Conservation (phyloP, 2,113 vertebrate species). For the Passer montanus region DNA sequence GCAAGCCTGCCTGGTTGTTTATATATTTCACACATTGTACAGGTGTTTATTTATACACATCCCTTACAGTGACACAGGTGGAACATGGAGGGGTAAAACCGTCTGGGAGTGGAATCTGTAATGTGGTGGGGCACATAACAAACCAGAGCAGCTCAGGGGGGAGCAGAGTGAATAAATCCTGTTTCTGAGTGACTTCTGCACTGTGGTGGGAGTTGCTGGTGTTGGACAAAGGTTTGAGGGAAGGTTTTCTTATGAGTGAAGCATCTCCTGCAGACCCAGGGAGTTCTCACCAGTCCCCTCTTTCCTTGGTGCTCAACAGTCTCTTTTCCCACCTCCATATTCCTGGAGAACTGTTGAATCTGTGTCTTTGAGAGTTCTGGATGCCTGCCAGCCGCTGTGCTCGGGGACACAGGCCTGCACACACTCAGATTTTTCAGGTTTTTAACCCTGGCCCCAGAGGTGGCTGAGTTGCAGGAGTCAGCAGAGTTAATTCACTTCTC, state of each 20-base stretch:
- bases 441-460: neutral
- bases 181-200: fast-evolving
- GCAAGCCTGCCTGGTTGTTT: neutral
- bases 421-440: fast-evolving
- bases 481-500: neutral
- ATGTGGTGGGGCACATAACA: fast-evolving
- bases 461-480: neutral
- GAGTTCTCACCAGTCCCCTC: neutral
- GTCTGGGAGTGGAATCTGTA: neutral
- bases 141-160: neutral
- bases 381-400: neutral
- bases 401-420: neutral
- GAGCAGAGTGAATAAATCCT: neutral
- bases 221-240: neutral
- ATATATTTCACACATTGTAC: fast-evolving
- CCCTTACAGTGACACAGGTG: neutral
- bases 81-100: fast-evolving
- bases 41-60: fast-evolving
- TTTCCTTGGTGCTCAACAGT: neutral
- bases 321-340: neutral
- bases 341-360: neutral
- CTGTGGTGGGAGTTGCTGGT: fast-evolving
- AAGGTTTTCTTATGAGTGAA: neutral
- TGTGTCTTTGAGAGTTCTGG: neutral
- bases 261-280: neutral